phyloP scores from a whole-genome alignment of 2,113 vertebrate species.

The Pholis gunnellus region DNA sequence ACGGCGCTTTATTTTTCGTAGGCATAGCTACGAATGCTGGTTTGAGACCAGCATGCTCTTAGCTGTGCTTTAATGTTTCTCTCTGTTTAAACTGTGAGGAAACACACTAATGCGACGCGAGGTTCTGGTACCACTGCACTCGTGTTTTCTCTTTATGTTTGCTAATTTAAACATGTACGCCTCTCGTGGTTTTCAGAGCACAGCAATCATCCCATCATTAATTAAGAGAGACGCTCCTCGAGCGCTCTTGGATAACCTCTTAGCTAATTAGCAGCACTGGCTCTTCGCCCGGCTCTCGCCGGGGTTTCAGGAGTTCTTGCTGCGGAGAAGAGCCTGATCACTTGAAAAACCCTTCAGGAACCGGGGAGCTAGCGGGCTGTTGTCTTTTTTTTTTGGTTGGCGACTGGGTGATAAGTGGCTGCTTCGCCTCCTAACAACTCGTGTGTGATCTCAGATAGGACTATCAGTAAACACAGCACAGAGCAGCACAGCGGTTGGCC shows the following conservation, averaged over 20 bases:
- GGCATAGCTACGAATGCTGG: too few species aligned
- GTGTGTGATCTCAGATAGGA: conserved; percentile 30
- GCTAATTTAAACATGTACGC: conserved; percentile 30
- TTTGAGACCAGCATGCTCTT: neutral
- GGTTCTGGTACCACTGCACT: neutral
- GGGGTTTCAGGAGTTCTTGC: conserved; percentile 29
- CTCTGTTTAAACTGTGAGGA: neutral
- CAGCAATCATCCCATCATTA: conserved; percentile 55
- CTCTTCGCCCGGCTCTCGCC: conserved; percentile 39
- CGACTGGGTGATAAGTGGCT: conserved; percentile 36
- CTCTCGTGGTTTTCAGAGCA: conserved; percentile 16
- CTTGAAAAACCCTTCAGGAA: conserved; percentile 11
- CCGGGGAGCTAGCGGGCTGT: neutral
- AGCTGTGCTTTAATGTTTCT: neutral
- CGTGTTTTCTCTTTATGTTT: conserved; percentile 8
- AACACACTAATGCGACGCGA: too few species aligned
- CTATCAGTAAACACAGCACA: conserved; percentile 47
- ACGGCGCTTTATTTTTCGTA: too few species aligned
- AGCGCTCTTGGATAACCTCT: conserved; percentile 60
- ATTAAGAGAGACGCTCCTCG: conserved; percentile 59
- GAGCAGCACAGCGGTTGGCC: conserved; percentile 27
- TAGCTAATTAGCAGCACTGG: conserved; percentile 47
- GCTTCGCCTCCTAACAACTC: neutral
- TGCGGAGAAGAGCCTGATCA: neutral
- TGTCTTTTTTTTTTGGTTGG: neutral